These are phyloP conservation scores for Fragum whitleyi DNA, from an alignment of 2,888 invertebrate species.

Conservation along the genomic window DNA sequence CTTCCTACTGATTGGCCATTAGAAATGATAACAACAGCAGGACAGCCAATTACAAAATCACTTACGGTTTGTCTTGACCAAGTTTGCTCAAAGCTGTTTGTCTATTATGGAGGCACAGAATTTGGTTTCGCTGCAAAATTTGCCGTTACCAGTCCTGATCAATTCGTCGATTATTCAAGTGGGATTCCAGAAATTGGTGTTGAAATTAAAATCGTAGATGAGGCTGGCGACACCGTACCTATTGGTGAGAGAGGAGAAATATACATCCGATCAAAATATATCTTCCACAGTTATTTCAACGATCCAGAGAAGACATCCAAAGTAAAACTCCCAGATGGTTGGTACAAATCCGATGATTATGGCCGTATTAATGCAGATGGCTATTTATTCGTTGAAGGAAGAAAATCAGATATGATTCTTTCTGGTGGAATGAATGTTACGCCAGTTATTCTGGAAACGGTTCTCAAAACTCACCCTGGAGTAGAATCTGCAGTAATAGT, in stretches of 20 bases:
- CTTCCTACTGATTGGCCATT: constrained; percentile 5
- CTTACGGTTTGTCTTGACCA: neutral
- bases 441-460: neutral
- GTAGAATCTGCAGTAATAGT: constrained; percentile 3
- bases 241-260: constrained; percentile 18
- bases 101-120: constrained; percentile 20
- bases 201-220: constrained; percentile 12
- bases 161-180: neutral
- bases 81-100: neutral
- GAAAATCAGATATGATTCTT: constrained; percentile 4
- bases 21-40: constrained; percentile 17
- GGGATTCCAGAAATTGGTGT: neutral
- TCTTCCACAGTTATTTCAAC: constrained; percentile 16
- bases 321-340: constrained; percentile 11
- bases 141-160: neutral
- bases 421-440: constrained; percentile 5
- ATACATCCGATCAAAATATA: neutral
- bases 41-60: constrained; percentile 23
- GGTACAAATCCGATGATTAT: constrained; percentile 27
- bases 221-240: neutral
- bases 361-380: constrained; percentile 3
- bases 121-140: neutral
- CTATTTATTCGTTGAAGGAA: constrained; percentile 1
- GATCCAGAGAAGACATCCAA: constrained; percentile 12
- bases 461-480: neutral